Conservation (phyloP, 2,113 vertebrate species). For the Semnornis frantzii region DNA sequence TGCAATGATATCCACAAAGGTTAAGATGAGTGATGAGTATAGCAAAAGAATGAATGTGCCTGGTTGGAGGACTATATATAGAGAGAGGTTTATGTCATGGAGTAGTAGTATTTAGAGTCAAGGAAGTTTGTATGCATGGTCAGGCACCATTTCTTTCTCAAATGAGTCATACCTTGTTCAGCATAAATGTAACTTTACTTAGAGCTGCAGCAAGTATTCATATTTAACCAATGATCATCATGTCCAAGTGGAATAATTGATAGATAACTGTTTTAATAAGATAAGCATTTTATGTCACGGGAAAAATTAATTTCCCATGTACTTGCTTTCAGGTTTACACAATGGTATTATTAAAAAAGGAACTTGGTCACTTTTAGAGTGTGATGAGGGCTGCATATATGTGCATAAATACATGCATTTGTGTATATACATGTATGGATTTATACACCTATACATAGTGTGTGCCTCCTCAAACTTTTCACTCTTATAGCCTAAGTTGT, state of each 20-base stretch:
- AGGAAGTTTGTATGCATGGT: conserved; percentile 26
- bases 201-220: not conserved
- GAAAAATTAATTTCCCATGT: not conserved
- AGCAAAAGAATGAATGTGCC: not conserved
- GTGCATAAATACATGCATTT: not conserved
- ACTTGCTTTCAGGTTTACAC: not conserved
- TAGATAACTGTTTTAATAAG: not conserved
- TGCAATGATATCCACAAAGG: not conserved
- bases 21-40: not conserved
- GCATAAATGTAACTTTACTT: not conserved
- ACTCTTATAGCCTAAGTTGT: not conserved
- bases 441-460: not conserved
- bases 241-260: not conserved
- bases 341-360: not conserved
- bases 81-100: not conserved
- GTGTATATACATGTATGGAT: not conserved
- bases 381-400: not conserved
- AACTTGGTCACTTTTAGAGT: not conserved
- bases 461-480: not conserved
- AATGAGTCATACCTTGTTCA: conserved; percentile 26
- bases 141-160: conserved; percentile 14
- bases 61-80: not conserved
- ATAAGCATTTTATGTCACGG: not conserved
- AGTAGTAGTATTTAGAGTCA: not conserved
- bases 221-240: not conserved